Conservation (phyloP, 2,113 vertebrate genomes). For the Thryonomys swinderianus region DNA sequence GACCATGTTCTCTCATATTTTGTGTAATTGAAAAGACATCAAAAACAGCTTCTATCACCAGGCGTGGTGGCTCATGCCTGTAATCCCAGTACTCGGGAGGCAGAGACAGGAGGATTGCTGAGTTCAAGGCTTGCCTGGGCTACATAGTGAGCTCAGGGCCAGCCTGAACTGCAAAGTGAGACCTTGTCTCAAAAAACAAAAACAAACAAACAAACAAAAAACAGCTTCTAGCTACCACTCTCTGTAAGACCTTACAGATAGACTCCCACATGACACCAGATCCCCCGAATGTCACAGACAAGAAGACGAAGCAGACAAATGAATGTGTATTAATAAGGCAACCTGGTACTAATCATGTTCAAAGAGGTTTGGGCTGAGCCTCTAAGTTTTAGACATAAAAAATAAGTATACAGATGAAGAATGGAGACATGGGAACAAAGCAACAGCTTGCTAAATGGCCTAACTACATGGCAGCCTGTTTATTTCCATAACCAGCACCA, state of each 20-base stretch:
- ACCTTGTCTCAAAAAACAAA: too few relatives aligned
- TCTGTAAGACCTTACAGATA: not conserved
- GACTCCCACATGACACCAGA: not conserved
- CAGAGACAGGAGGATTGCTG: too few relatives aligned
- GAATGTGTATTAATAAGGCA: not conserved
- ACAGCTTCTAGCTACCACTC: not conserved
- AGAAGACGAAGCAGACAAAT: not conserved
- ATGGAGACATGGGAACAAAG: not conserved
- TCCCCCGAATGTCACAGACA: not conserved
- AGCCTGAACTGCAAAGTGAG: too few relatives aligned
- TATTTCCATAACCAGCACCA: not conserved
- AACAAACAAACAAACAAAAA: too few relatives aligned
- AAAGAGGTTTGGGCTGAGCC: not conserved
- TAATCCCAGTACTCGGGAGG: too few relatives aligned
- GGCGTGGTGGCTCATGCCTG: too few relatives aligned
- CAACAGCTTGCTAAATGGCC: not conserved
- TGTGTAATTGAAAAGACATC: not conserved
- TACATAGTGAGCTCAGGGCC: too few relatives aligned
- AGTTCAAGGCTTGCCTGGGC: too few relatives aligned
- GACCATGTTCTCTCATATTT: not conserved
- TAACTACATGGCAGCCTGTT: not conserved
- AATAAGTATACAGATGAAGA: not conserved
- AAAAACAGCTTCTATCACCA: not conserved
- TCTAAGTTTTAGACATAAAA: constrained; percentile 4
- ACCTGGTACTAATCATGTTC: not conserved